Conservation (phyloP, 1,140 invertebrate genomes). For the Formica selysi region DNA sequence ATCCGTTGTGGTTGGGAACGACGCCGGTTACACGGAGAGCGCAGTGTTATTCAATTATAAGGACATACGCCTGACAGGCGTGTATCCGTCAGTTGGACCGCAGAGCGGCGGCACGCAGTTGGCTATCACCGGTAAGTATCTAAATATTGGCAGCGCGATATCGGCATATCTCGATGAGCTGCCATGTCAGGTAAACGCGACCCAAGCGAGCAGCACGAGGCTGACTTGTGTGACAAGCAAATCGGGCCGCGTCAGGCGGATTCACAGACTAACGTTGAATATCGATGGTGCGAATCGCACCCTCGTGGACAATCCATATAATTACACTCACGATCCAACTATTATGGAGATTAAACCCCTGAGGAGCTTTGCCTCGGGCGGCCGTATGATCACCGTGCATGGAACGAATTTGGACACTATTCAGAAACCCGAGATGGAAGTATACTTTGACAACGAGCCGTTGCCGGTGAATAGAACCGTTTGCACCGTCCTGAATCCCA, state of each 20-base stretch:
- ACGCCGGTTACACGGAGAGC: slow-evolving; percentile 95
- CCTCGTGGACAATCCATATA: slow-evolving; percentile 91
- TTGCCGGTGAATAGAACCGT: slow-evolving; percentile 92
- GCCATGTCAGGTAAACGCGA: slow-evolving; percentile 95
- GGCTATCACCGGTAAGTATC: slow-evolving; percentile 95
- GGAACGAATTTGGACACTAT: slow-evolving; percentile 97
- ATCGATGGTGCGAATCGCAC: slow-evolving; percentile 95
- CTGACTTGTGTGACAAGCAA: slow-evolving; percentile 95
- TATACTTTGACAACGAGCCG: slow-evolving; percentile 91
- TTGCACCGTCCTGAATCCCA: slow-evolving; percentile 95
- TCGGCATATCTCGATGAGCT: slow-evolving; percentile 95
- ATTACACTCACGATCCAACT: slow-evolving; percentile 96
- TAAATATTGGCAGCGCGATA: slow-evolving; percentile 97
- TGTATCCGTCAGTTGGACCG: slow-evolving; percentile 95
- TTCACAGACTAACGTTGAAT: slow-evolving; percentile 90
- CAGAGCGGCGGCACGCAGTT: slow-evolving; percentile 97
- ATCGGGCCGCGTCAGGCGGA: slow-evolving; percentile 87
- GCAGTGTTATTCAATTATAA: slow-evolving; percentile 96
- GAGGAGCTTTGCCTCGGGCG: slow-evolving; percentile 95
- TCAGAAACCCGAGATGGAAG: slow-evolving; percentile 95
- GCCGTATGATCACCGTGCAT: slow-evolving; percentile 96
- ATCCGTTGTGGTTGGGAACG: slow-evolving; percentile 95
- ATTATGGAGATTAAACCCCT: slow-evolving; percentile 97
- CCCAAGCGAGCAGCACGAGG: slow-evolving; percentile 95
- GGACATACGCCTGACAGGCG: slow-evolving; percentile 92